Base-by-base conservation (phyloP, 2,113 vertebrate species). In the Pelecanoides urinatrix region DNA sequence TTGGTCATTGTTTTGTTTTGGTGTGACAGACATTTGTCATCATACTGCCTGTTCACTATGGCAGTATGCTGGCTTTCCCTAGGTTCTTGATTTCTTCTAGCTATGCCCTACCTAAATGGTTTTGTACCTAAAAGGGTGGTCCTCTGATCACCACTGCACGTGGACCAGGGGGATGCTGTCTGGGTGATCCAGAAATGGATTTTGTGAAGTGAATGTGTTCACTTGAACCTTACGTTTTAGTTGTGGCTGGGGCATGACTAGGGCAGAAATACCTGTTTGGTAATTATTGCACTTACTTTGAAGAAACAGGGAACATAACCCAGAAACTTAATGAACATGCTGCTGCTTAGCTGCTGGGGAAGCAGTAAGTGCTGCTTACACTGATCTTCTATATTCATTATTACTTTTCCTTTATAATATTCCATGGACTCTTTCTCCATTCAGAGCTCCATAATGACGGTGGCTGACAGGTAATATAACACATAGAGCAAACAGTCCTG, bases 181-280 rank as follows among this genome's bases (percentile, higher is more conserved):
- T 47, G 11, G 3, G 21, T 9, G 9, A 23, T 52, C 29, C 38
- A 78, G 26, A 66, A 75, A 78, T 0, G 0, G 42, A 16, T 34
- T 84, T 86, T 71, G 20, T 89, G 26, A 74, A 49, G 17, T 32
- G 20, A 77, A 40, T 38, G 9, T 13, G 8, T 25, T 71, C 14
- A 25, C 6, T 36, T 16, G 2, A 88, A 67, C 9, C 29, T 84
- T 36, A 29, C 0, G 0, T 53, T 16, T 70, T 11, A 58, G 9
- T 16, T 36, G 17, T 30, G 59, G 8, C 29, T 63, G 42, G 5
- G 36, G 13, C n/a, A 77, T 30, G 16, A 59, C 19, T 38, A 32
- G 25, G 59, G 21, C 27, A 93, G 53, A 68, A 83, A 66, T n/a
- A 40, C 1, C 0, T 56, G 6, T 47, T 73, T 53, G 10, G 22